phyloP scores from a whole-genome alignment of 2,888 invertebrate genomes.

The Eumerus sabulonum region DNA sequence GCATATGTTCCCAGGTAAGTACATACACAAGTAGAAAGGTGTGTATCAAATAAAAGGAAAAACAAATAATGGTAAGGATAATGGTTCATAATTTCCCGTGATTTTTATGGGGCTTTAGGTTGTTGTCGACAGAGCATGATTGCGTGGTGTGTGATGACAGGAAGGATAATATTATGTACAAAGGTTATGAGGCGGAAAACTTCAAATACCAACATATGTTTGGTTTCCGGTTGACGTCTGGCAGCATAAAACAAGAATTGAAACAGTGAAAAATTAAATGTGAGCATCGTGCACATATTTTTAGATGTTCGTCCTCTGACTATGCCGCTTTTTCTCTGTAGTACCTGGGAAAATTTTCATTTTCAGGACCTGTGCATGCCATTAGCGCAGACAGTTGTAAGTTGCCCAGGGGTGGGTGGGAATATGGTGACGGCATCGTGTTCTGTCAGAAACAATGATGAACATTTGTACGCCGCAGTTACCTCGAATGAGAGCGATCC shows the following conservation, averaged over 20 bases:
- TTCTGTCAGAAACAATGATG: conserved; percentile 66
- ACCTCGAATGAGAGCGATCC: conserved; percentile 51
- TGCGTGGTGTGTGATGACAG: conserved; percentile 20
- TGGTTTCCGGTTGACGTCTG: conserved; percentile 47
- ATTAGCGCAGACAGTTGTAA: conserved; percentile 60
- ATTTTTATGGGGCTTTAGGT: conserved; percentile 34
- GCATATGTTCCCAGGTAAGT: too few species aligned
- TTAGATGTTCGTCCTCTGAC: conserved; percentile 43
- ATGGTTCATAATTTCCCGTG: conserved; percentile 45
- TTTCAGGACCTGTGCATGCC: conserved; percentile 57
- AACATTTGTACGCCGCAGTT: conserved; percentile 66
- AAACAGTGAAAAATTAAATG: conserved; percentile 59
- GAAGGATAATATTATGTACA: not conserved
- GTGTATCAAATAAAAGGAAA: not conserved
- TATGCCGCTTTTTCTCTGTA: conserved; percentile 9
- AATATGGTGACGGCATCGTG: conserved; percentile 58
- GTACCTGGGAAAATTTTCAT: conserved; percentile 53
- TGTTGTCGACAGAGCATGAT: conserved; percentile 39
- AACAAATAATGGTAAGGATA: conserved; percentile 18
- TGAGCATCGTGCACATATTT: conserved; percentile 52
- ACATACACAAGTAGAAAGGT: not conserved
- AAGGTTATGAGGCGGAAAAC: conserved; percentile 12
- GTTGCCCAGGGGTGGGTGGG: conserved; percentile 22
- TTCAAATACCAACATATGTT: conserved; percentile 42
- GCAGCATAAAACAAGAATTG: conserved; percentile 37